Conservation (phyloP, 1,140 invertebrate genomes). For the Drosophila cardini region DNA sequence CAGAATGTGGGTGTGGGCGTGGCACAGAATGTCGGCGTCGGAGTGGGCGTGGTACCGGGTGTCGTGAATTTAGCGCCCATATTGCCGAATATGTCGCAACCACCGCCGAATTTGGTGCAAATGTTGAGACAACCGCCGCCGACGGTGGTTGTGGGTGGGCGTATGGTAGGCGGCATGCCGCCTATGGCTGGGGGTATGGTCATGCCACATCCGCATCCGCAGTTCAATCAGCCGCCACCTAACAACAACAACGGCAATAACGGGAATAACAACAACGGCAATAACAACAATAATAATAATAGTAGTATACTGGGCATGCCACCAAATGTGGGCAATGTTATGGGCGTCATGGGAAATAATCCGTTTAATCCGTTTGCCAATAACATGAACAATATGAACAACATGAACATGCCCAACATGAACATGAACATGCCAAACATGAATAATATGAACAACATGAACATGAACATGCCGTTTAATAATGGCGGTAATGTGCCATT, state of each 20-base stretch:
- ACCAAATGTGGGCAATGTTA: slow-evolving; percentile 27
- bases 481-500: slow-evolving; percentile 35
- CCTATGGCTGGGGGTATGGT: slow-evolving; percentile 48
- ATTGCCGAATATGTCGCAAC: slow-evolving; percentile 65
- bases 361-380: slow-evolving; percentile 84
- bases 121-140: slow-evolving; percentile 72
- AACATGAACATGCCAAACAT: slow-evolving; percentile 24
- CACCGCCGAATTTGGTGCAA: slow-evolving; percentile 65
- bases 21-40: not conserved
- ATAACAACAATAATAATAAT: not conserved
- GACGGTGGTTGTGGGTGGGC: slow-evolving; percentile 34
- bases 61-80: slow-evolving; percentile 25
- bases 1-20: slow-evolving; percentile 14
- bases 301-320: slow-evolving; percentile 63
- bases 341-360: slow-evolving; percentile 84
- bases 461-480: slow-evolving; percentile 43
- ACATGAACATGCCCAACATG: slow-evolving; percentile 18
- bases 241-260: not conserved
- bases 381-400: slow-evolving; percentile 28
- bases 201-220: slow-evolving; percentile 30
- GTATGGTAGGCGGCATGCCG: slow-evolving; percentile 26
- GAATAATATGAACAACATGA: slow-evolving; percentile 11
- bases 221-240: slow-evolving; percentile 77
- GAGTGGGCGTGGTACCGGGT: not conserved
- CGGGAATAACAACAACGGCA: not conserved